A percentile compares a stretch with the other conserved stretches of the same genome.
Conservation (phyloP, 2,888 invertebrate species). For the Chironomus riparius region DNA sequence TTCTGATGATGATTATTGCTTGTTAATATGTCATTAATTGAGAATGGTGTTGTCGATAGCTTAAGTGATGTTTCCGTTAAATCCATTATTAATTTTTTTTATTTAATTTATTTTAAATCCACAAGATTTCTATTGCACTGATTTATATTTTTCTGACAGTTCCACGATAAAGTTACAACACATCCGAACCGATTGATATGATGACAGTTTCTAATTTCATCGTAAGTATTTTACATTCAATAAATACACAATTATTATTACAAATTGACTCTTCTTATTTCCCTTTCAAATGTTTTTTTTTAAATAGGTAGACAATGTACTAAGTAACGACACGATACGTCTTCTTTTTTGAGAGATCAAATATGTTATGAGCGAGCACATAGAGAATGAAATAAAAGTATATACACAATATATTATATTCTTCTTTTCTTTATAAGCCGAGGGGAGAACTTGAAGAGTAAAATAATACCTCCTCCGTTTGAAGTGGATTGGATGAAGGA, state of each 20-base stretch:
- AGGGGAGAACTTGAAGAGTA: background rate
- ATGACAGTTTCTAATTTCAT: background rate
- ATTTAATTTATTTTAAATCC: background rate
- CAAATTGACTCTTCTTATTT: background rate
- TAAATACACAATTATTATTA: background rate
- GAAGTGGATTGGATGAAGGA: background rate
- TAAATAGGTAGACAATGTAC: background rate
- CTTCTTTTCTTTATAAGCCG: too few relatives aligned
- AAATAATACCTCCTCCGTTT: background rate
- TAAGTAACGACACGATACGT: background rate
- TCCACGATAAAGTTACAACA: background rate
- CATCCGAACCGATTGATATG: conserved; percentile 15
- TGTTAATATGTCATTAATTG: conserved; percentile 62
- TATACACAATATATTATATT: too few relatives aligned
- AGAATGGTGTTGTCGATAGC: conserved; percentile 54
- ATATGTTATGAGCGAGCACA: background rate
- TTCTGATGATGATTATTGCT: conserved; percentile 15
- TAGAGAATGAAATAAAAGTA: background rate
- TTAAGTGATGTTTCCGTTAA: conserved; percentile 33
- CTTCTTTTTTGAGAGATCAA: conserved; percentile 8
- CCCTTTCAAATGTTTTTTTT: too few relatives aligned
- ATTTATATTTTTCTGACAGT: background rate
- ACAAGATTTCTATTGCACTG: background rate
- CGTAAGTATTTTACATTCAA: background rate
- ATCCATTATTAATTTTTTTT: conserved; percentile 27